phyloP scores from a whole-genome alignment of 2,797 vertebrate genomes.

The Liasis olivaceus region DNA sequence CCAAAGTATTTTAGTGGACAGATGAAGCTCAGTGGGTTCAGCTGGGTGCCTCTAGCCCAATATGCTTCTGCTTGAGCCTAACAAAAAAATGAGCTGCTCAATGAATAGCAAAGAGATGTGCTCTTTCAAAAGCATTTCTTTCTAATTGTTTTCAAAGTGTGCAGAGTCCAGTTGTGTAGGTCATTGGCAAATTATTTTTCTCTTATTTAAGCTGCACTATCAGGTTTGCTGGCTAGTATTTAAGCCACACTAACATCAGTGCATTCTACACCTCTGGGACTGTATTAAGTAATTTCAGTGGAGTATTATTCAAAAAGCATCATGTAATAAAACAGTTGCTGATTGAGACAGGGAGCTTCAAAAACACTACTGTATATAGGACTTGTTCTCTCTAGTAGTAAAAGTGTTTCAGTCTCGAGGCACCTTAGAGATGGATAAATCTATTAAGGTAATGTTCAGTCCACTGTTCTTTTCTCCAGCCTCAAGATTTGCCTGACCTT shows the following conservation, averaged over 20 bases:
- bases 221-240: background rate
- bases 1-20: background rate
- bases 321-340: background rate
- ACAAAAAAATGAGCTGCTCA: background rate
- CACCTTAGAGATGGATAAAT: background rate
- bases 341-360: constrained; percentile 2
- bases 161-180: background rate
- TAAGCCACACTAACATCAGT: background rate
- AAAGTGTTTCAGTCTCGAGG: background rate
- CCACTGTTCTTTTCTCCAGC: background rate
- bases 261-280: background rate
- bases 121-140: background rate
- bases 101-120: background rate
- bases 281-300: constrained; percentile 6
- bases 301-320: constrained; percentile 21
- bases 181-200: background rate
- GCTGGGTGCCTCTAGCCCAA: background rate
- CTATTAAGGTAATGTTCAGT: background rate
- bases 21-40: background rate
- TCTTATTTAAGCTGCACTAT: background rate
- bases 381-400: background rate
- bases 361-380: constrained; percentile 13
- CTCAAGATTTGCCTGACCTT: background rate
- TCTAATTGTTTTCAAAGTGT: background rate
- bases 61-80: background rate